A percentile compares a stretch with the other conserved stretches of the same genome.
Conservation (phyloP, 1,140 invertebrate species). For the Drosophila ambigua region DNA sequence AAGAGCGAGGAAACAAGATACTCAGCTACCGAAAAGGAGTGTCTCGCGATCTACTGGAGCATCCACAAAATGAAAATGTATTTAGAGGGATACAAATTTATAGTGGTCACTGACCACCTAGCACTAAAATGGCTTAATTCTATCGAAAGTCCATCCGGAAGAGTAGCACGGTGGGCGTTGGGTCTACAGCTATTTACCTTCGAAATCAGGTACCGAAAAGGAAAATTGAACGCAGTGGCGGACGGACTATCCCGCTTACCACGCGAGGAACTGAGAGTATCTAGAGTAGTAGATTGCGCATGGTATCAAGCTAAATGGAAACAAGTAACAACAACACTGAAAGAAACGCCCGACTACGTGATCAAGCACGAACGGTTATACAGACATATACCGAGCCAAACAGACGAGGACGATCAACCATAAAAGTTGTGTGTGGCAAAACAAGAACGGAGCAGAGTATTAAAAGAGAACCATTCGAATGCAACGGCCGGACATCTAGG, state of each 20-base stretch:
- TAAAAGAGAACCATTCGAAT: background rate
- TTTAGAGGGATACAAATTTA: background rate
- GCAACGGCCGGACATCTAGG: background rate
- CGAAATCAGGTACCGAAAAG: background rate
- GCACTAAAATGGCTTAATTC: slow-evolving; percentile 2
- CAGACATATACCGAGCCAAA: background rate
- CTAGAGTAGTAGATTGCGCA: background rate
- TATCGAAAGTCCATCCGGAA: background rate
- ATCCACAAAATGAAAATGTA: background rate
- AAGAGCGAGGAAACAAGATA: background rate
- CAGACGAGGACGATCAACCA: background rate
- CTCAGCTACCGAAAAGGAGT: background rate
- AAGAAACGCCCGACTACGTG: background rate
- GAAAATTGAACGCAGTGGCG: background rate
- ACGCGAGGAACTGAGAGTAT: background rate
- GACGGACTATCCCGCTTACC: background rate
- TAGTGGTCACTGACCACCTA: background rate
- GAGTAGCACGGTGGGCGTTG: background rate
- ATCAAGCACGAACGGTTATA: background rate
- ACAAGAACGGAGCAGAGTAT: background rate
- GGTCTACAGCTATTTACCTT: background rate
- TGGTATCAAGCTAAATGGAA: background rate
- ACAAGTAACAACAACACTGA: background rate
- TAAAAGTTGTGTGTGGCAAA: background rate
- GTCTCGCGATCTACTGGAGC: background rate